phyloP scores from a whole-genome alignment of 2,888 invertebrate species.

The Drosophila rubida region DNA sequence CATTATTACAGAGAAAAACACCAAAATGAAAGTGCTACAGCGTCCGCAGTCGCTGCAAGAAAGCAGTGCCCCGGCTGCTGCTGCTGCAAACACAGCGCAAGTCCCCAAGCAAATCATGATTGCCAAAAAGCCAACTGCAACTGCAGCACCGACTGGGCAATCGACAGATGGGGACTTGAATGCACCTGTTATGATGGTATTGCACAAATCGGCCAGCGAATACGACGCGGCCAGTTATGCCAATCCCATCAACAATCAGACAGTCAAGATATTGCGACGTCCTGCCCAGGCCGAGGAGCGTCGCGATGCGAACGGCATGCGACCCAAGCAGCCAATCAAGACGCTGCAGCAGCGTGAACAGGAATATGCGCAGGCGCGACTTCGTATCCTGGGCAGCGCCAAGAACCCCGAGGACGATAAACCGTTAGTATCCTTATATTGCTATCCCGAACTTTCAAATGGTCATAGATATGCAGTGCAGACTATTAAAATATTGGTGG shows the following conservation, averaged over 20 bases:
- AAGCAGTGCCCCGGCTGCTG: not conserved
- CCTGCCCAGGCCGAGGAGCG: slow-evolving; percentile 88
- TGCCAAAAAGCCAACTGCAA: slow-evolving; percentile 60
- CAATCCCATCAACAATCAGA: slow-evolving; percentile 86
- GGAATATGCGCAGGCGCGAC: slow-evolving; percentile 96
- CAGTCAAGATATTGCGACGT: slow-evolving; percentile 93
- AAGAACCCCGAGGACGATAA: slow-evolving; percentile 91
- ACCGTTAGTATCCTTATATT: slow-evolving; percentile 83
- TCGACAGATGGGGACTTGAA: slow-evolving; percentile 59
- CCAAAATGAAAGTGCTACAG: slow-evolving; percentile 80
- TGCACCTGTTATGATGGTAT: slow-evolving; percentile 88
- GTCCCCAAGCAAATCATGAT: slow-evolving; percentile 63
- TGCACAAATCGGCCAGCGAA: slow-evolving; percentile 90
- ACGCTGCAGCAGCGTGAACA: slow-evolving; percentile 95
- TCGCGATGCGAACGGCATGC: slow-evolving; percentile 87
- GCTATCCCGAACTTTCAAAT: no score
- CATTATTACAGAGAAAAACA: not conserved
- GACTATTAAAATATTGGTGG: no score
- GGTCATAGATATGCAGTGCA: not conserved
- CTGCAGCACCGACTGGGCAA: slow-evolving; percentile 12
- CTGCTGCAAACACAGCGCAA: not conserved
- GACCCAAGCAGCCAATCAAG: slow-evolving; percentile 91
- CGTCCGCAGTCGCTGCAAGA: slow-evolving; percentile 67
- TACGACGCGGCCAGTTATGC: slow-evolving; percentile 89
- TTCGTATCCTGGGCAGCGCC: slow-evolving; percentile 95